Evolutionary conservation across 2,888 invertebrate genomes (phyloP), one percentile per base, ranked within the genome.

Genomic region (Bombylius discolor): DNA sequence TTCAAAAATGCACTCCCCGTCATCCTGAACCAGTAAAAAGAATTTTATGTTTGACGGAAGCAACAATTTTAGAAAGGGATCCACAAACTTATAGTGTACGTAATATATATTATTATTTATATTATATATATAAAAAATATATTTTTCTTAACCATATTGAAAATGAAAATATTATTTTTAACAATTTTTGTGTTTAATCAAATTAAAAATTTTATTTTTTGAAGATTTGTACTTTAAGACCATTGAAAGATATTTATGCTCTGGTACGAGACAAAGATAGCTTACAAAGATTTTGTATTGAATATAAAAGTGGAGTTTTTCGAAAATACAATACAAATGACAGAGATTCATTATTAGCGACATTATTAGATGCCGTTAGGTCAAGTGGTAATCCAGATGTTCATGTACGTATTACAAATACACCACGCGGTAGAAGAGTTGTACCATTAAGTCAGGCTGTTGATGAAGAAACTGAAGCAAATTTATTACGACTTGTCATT

Each of bases 301-400:
- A 98, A 71, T 98, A 97, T 74, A 82, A 93, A 49, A 92, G 89
- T 72, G 96, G 97, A 39, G 85, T 90, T 65, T 81, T 85, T 33
- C 80, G 96, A 52, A 87, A 85, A 33, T 99, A 96, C 71, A 83
- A 85, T 52, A 90, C 97, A 13, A 93, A 94, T 34, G 97, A 98
- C 73, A 87, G 99, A 64, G 99, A 99, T 75, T 90, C 97, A 0
- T 74, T 99, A 58, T 75, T 99, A 59, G 97, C 99, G 1, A 95
- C 98, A 1, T 73, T 99, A 50, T 74, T 99, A 64, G 99, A 99
- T 75, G 96, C 97, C 44, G 96, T 97, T 13, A 80, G 99, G 59
- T 94, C 96, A 2, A 92, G 96, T 45, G 98, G 99, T 0, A 99
- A 99, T 74, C 83, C 91, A 66, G 95, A 98, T 75, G 91, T 97